Base-by-base conservation (phyloP, 2,888 invertebrate species). In the Diadromus collaris region DNA sequence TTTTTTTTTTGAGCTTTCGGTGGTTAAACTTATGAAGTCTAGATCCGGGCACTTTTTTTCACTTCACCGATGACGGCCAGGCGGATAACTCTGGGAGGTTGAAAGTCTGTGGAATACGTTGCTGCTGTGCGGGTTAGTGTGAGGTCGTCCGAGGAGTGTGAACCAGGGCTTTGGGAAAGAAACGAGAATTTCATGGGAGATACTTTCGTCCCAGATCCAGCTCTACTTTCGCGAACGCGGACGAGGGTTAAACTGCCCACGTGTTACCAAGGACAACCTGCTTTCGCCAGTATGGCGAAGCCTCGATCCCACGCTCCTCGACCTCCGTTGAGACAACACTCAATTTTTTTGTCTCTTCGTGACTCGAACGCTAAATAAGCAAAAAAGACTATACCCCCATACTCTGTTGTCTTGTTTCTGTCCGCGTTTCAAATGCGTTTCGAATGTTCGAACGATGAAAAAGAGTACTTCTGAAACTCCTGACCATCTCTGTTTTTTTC, bases 191-290 rank as follows among this genome's bases (percentile, higher is more conserved):
- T 58, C 67, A 19, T 74, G 41, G 61, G 51, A 34, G 60, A 38
- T 6, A 19, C 46, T 46, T 16, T 51, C 54, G 54, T 24, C 24
- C 9, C 54, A n/a, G 21, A 34, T 41, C 32, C 27, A 41, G 54
- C 48, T 78, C 51, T 58, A 58, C 44, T 56, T 24, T 29, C 64
- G 19, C 38, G 38, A 38, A 67, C 32, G 60, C 51, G 60, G n/a
- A 60, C 65, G 48, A 16, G 38, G 46, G 65, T 34, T 67, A 41
- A 74, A 51, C 27, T 34, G 60, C 54, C 71, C 76, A 76, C 71
- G 71, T 76, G 71, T 76, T 71, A 61, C 44, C 76, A 61, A 67
- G 51, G 76, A 51, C 61, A 71, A 71, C 38, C 13, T 38, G 51
- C 38, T 9, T 56, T 19, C 10, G 41, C n/a, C 67, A 13, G 46